Conservation (phyloP, 2,797 vertebrate species). For the Chanos chanos region DNA sequence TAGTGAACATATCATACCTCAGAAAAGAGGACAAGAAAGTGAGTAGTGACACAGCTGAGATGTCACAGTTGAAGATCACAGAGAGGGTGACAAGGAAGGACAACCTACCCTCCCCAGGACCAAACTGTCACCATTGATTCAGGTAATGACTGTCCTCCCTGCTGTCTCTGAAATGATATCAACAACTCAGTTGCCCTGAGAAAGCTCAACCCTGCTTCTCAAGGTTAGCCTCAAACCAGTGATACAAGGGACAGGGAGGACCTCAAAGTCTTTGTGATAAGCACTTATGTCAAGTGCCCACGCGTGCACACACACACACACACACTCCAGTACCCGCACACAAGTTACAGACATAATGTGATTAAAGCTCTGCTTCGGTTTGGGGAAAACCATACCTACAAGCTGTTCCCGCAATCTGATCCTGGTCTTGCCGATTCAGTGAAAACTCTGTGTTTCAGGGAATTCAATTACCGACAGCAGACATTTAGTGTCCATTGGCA, state of each 20-base stretch:
- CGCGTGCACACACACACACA: neutral
- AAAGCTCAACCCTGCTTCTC: conserved; percentile 31
- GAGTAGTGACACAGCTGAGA: conserved; percentile 32
- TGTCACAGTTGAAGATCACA: conserved; percentile 22
- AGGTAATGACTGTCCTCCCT: conserved; percentile 43
- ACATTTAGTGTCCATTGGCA: neutral
- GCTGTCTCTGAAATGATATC: conserved; percentile 35
- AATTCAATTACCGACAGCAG: conserved; percentile 10
- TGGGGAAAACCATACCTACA: conserved; percentile 7
- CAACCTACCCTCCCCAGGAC: conserved; percentile 33
- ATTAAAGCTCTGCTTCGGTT: conserved; percentile 34
- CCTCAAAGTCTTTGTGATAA: conserved; percentile 10
- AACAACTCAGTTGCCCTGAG: conserved; percentile 28
- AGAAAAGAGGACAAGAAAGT: conserved; percentile 19
- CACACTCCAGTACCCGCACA: conserved; percentile 6
- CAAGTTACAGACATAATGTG: conserved; percentile 19
- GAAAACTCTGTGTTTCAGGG: conserved; percentile 8
- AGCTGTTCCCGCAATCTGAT: too few species aligned
- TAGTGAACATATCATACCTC: too few species aligned
- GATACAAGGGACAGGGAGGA: conserved; percentile 24
- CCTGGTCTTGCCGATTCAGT: neutral
- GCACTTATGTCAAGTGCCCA: neutral
- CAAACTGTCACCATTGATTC: conserved; percentile 52
- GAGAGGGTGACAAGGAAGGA: conserved; percentile 13
- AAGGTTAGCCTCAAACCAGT: conserved; percentile 32